Evolutionary conservation across 2,797 vertebrate species (phyloP), one percentile per base, ranked within the genome.

Genomic region (Peromyscus attwateri): DNA sequence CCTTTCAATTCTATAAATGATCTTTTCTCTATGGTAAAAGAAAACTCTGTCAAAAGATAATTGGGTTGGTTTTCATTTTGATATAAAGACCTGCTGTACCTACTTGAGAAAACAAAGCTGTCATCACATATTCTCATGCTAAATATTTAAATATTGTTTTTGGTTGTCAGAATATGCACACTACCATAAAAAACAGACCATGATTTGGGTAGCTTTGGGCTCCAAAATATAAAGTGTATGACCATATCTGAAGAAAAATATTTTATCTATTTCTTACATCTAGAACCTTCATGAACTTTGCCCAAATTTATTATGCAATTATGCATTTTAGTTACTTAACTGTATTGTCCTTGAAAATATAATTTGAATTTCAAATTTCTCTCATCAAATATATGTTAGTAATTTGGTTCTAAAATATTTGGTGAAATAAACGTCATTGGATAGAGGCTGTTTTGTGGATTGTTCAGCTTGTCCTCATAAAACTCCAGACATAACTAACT

Each of bases 71-170:
- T 97, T 52, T 87, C 96, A 55, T 96, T 97, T 97, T 92, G 55
- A 88, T 89, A 23, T 90, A 83, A 97, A 98, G 71, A 94, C 31
- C 94, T 90, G 77, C 95, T 81, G 94, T 0, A 5, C 94, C 29
- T 87, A 89, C 90, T 97, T 70, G 71, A 92, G 70, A 96, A 89
- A 98, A 95, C 62, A 96, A 97, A 98, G 95, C 23, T 87, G 52
- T 87, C 91, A 79, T 94, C 97, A 96, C 43, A 85, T 7, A 23
- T 81, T 88, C 76, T 76, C 46, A 87, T 87, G 93, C 95, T 96
- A 97, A 97, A 96, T 82, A 95, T 83, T 92, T 97, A 95, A 97
- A 40, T 9, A 1, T 60, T 96, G 90, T 76, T 96, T 98, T 96
- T 87, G 71, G 31, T 95, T 96, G 57, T 62, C 85, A 79, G 95